These are phyloP conservation scores for Pteria penguin DNA, from an alignment of 2,888 invertebrate genomes.

Conservation along the genomic window DNA sequence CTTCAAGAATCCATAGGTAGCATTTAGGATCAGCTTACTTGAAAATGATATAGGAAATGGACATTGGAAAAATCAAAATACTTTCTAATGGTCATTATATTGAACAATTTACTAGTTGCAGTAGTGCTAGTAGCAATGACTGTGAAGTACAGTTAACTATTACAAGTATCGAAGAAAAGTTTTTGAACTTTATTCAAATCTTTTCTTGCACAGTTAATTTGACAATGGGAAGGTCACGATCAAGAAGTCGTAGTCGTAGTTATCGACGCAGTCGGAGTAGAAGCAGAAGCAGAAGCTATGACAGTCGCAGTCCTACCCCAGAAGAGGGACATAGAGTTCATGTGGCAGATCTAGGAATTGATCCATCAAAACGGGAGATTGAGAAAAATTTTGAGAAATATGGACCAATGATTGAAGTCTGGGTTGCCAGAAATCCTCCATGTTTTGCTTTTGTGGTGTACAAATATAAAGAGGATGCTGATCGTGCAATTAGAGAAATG, in stretches of 20 bases:
- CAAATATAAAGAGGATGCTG: constrained; percentile 83
- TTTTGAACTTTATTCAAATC: too few species aligned
- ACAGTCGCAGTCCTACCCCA: constrained; percentile 52
- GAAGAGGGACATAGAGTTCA: constrained; percentile 79
- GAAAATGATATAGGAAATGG: too few species aligned
- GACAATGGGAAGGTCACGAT: constrained; percentile 49
- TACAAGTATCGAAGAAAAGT: too few species aligned
- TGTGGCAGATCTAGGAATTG: constrained; percentile 82
- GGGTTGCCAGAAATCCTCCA: constrained; percentile 84
- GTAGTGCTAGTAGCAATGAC: too few species aligned
- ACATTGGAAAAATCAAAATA: too few species aligned
- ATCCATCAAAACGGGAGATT: constrained; percentile 82
- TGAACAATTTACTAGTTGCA: too few species aligned
- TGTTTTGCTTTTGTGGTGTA: constrained; percentile 85
- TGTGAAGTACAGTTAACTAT: too few species aligned
- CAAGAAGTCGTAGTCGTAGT: constrained; percentile 53
- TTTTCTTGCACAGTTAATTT: too few species aligned
- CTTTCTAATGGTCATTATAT: too few species aligned
- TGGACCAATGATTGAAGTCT: constrained; percentile 83
- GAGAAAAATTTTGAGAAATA: constrained; percentile 83
- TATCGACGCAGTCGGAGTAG: constrained; percentile 48
- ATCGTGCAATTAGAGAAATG: constrained; percentile 90
- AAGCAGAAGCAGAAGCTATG: constrained; percentile 56
- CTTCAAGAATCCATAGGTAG: too few species aligned
- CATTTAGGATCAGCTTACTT: too few species aligned